Base-by-base conservation (phyloP, 2,113 vertebrate species). In the Miniopterus natalensis region DNA sequence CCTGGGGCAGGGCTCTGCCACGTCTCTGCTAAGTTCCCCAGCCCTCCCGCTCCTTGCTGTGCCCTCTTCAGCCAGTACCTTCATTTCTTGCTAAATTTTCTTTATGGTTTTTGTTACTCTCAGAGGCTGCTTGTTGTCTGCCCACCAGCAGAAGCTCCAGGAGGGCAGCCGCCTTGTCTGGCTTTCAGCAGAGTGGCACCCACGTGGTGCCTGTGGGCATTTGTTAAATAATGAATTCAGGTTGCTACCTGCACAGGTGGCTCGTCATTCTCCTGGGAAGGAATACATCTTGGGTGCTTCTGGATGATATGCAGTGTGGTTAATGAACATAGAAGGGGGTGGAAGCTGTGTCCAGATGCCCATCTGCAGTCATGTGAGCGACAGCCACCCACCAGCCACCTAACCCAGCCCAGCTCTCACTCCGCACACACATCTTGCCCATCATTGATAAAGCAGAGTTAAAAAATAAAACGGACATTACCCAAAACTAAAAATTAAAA, bases 371-470 rank as follows among this genome's bases (percentile, higher is more conserved):
- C 47, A 53, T 8, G 3, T 8, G 2, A 6, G 8, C 23, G 73
- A 42, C 0, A 7, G 13, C 21, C 1, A 3, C 6, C 27, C 31
- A 1, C 5, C 15, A 2, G 9, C 29, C 5, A 1, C 8, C 27
- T 3, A 8, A 27, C 42, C 25, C 25, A 2, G 17, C 29, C 14
- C 8, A 5, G 6, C 6, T 17, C 65, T 49, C 47, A 4, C 9
- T 8, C 13, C 0, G 31, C 6, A 20, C 59, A 45, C 6, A 10
- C 10, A 10, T 12, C 3, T 0, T 11, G 3, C 14, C 45, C 11
- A 9, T 49, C 3, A 3, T 53, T 17, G 65, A 51, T 20, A 87
- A 79, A 23, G 23, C 70, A 65, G 42, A 73, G 53, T 21, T n/a
- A 9, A 88, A 95, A 73, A 49, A 49, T 14, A 65, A 89, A 53